Conservation (phyloP, 2,888 invertebrate species). For the Agonum fuliginosum region DNA sequence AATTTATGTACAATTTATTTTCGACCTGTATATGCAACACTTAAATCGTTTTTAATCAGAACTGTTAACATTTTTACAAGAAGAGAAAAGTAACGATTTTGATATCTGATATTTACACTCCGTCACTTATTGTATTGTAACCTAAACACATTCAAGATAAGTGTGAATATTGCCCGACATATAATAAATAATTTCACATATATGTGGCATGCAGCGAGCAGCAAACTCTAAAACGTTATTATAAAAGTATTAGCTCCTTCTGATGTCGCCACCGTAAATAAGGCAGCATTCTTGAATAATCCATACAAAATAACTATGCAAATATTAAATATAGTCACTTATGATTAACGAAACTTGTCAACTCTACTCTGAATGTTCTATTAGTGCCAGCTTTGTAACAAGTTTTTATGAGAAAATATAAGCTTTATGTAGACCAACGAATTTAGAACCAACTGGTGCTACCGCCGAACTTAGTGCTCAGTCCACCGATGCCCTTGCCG, state of each 20-base stretch:
- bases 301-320: conserved; percentile 53
- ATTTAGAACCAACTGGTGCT: conserved; percentile 88
- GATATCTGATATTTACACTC: conserved; percentile 19
- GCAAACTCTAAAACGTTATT: conserved; percentile 18
- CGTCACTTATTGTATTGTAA: too few relatives aligned
- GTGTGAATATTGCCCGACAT: conserved; percentile 6
- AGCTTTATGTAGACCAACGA: conserved; percentile 62
- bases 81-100: neutral
- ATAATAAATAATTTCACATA: conserved; percentile 30
- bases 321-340: conserved; percentile 52
- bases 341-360: conserved; percentile 54
- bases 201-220: conserved; percentile 29
- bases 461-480: conserved; percentile 91
- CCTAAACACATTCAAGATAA: neutral
- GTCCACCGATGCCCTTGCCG: conserved; percentile 92
- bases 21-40: conserved; percentile 19
- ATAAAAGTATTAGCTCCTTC: conserved; percentile 42
- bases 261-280: conserved; percentile 50
- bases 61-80: conserved; percentile 25
- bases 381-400: conserved; percentile 63
- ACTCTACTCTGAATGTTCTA: conserved; percentile 42
- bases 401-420: conserved; percentile 67
- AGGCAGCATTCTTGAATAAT: conserved; percentile 53
- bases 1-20: conserved; percentile 18
- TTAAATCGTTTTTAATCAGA: conserved; percentile 10